Base-by-base conservation (phyloP, 2,113 vertebrate species). In the Odocoileus hemionus region DNA sequence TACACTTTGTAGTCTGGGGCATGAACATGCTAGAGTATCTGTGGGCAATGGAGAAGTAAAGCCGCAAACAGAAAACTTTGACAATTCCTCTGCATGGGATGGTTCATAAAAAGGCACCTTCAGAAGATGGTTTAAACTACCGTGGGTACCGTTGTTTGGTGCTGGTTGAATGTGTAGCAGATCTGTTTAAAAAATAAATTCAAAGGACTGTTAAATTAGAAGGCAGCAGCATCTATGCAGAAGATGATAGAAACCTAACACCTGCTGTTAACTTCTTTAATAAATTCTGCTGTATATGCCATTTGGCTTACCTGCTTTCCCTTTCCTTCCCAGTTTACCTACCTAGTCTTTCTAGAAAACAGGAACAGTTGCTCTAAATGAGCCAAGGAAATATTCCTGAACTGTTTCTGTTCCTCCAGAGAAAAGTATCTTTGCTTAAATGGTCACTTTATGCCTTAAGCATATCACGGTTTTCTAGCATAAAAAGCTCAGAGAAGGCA, bases 131-230 rank as follows among this genome's bases (percentile, higher is more conserved):
- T 99, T 99, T 96, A 99, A 98, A 94, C 99, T 99, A 60, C 99
- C 99, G 5, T 99, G 99, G 4, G 99, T 99, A 52, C 99, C 99
- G 11, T 99, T 99, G 98, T 99, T 99, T 47, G 99, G 99, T 96
- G 99, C 98, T 25, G 99, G 99, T 28, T 98, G 70, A 94, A 99
- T 99, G 17, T 1, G 98, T 50, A 99, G 98, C 82, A 99, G 98
- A 98, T 99, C 99, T 99, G 97, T 98, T 94, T 94, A 39, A 80
- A 96, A 55, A 96, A 97, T 91, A 82, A 87, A 60, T 94, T 90
- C 26, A 79, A 47, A 94, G 25, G 61, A 84, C 25, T 2, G 88
- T 98, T 98, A 94, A 78, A 91, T 94, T n/a, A 52, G 67, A 96
- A 89, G 6, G 54, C 43, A 96, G 45, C 28, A 94, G 17, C 23